phyloP scores from a whole-genome alignment of 53 echinoderm and acorn worm genomes.

The Zoroaster sp. region DNA sequence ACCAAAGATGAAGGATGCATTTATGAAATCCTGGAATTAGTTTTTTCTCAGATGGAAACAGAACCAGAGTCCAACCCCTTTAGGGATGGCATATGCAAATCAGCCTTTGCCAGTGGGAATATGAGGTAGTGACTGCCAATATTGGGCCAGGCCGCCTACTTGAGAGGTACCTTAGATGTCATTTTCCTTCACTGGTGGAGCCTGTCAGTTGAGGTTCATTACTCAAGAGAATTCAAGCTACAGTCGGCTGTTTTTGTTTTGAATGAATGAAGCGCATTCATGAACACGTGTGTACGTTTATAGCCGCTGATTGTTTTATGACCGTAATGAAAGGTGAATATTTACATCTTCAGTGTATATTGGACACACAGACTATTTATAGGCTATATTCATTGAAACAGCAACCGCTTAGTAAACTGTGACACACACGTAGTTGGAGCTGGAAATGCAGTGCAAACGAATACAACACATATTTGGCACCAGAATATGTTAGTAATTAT shows the following conservation, averaged over 20 bases:
- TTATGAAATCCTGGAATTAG: not conserved
- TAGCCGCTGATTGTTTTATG: not conserved
- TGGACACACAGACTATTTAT: not conserved
- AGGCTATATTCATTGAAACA: not conserved
- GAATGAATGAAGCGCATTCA: not conserved
- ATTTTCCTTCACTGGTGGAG: not conserved
- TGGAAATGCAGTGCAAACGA: not conserved
- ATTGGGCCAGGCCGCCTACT: constrained; percentile 12
- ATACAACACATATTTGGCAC: not conserved
- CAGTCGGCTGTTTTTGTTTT: not conserved
- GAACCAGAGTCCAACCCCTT: not conserved
- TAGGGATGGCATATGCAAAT: not conserved
- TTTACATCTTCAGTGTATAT: not conserved
- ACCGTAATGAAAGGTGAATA: not conserved
- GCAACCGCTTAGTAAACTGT: not conserved
- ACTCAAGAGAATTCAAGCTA: not conserved
- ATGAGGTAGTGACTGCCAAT: constrained; percentile 28
- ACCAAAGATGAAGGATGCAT: constrained; percentile 18
- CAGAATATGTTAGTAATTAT: too few species aligned
- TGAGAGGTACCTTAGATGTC: constrained; percentile 9
- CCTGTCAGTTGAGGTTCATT: too few species aligned
- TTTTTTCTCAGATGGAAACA: constrained; percentile 3
- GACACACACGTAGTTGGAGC: not conserved
- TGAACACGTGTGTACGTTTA: too few species aligned
- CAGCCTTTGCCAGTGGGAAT: not conserved